Conservation (phyloP, 2,797 vertebrate species). For the Chloroceryle inda region DNA sequence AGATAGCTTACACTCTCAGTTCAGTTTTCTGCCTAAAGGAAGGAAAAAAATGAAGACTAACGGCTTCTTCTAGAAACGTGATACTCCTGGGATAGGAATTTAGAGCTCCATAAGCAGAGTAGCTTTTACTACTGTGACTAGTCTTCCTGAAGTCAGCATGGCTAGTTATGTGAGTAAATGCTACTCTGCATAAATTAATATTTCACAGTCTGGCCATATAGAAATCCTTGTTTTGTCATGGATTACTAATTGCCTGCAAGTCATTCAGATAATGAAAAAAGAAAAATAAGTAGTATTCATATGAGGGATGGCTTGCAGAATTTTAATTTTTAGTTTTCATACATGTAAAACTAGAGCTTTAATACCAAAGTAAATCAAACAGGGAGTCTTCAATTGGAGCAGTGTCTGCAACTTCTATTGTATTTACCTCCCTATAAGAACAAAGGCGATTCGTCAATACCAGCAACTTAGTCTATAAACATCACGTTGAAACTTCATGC, state of each 20-base stretch:
- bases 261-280: neutral
- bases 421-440: neutral
- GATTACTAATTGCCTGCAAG: neutral
- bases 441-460: neutral
- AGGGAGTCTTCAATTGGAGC: neutral
- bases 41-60: constrained; percentile 55
- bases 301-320: neutral
- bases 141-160: constrained; percentile 6
- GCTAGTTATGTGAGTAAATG: constrained; percentile 19
- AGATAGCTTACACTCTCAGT: constrained; percentile 46
- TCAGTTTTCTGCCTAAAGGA: constrained; percentile 65
- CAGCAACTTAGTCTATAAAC: neutral
- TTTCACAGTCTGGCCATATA: neutral
- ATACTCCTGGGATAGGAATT: constrained; percentile 47
- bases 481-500: neutral
- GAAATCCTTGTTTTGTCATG: constrained; percentile 14
- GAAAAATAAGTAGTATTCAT: neutral
- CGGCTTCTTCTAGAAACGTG: constrained; percentile 12
- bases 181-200: constrained; percentile 30
- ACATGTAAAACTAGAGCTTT: neutral
- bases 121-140: constrained; percentile 29
- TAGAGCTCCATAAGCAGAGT: neutral
- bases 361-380: neutral
- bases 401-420: neutral
- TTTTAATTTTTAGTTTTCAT: neutral